Evolutionary conservation across 2,113 vertebrate genomes (phyloP).

Genomic region (Catagonus wagneri): DNA sequence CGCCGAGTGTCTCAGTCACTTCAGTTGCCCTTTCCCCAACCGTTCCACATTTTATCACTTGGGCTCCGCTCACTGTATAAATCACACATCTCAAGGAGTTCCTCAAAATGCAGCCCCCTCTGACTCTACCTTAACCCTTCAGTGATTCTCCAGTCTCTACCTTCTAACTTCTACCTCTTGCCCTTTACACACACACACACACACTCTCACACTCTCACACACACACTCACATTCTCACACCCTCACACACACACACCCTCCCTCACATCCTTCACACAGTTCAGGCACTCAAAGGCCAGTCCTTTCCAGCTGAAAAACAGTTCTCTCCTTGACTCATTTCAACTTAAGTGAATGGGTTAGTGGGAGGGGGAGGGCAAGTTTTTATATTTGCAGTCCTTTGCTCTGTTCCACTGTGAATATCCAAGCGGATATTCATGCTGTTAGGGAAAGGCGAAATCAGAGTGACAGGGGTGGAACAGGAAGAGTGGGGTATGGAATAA

Average conservation of each 20-base stretch:
- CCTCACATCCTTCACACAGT: not conserved
- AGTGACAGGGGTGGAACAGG: not conserved
- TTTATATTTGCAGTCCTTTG: not conserved
- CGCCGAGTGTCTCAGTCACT: not conserved
- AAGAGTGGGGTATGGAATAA: not conserved
- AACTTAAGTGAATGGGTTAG: not conserved
- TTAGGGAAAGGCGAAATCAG: not conserved
- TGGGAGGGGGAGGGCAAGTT: not conserved
- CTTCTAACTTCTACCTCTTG: not conserved
- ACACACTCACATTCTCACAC: no score
- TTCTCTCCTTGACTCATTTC: not conserved
- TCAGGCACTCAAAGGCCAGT: not conserved
- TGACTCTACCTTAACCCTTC: not conserved
- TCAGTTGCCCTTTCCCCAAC: not conserved
- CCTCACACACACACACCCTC: not conserved
- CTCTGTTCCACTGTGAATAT: not conserved
- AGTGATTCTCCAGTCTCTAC: not conserved
- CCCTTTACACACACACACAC: not conserved
- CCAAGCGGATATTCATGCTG: not conserved
- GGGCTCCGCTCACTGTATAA: not conserved
- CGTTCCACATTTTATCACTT: not conserved
- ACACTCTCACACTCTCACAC: not conserved
- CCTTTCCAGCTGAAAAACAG: not conserved
- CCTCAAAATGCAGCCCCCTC: not conserved
- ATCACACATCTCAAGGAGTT: not conserved